Evolutionary conservation across 2,113 vertebrate species (phyloP).

Genomic region (Lampris incognitus): DNA sequence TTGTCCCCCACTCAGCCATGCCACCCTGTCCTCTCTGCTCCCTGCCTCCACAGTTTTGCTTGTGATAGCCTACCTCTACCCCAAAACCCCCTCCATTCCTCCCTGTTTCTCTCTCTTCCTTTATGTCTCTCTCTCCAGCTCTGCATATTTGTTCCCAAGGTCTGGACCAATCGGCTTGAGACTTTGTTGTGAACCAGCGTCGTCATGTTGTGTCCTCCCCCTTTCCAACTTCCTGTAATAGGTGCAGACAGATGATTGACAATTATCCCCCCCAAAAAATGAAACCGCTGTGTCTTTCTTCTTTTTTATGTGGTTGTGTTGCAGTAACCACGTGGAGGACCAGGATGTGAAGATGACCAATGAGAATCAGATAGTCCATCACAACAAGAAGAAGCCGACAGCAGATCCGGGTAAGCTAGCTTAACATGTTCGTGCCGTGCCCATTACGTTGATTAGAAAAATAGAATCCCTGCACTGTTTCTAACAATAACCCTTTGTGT

Average conservation of each 20-base stretch:
- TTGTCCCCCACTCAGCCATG: slow-evolving; percentile 20
- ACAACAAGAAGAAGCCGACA: slow-evolving; percentile 85
- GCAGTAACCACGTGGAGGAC: slow-evolving; percentile 89
- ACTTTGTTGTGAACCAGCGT: slow-evolving; percentile 40
- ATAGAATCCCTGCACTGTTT: too few species aligned
- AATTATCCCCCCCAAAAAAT: neutral
- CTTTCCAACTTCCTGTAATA: neutral
- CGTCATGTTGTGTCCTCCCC: slow-evolving; percentile 21
- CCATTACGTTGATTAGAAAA: too few species aligned
- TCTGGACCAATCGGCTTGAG: slow-evolving; percentile 37
- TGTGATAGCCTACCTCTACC: slow-evolving; percentile 24
- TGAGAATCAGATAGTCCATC: slow-evolving; percentile 91
- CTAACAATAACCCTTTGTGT: too few species aligned
- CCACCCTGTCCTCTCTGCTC: neutral
- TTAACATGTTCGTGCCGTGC: neutral
- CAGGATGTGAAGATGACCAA: slow-evolving; percentile 97
- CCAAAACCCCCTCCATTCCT: neutral
- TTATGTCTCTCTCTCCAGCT: neutral
- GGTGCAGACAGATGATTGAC: neutral
- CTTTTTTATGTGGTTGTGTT: slow-evolving; percentile 39
- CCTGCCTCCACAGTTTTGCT: slow-evolving; percentile 22
- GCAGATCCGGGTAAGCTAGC: slow-evolving; percentile 89
- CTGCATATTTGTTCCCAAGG: slow-evolving; percentile 17
- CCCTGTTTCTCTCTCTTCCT: neutral
- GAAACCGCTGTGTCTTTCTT: neutral